These are phyloP conservation scores for Nothocercus nigrocapillus DNA, from an alignment of 2,113 vertebrate genomes.

Conservation along the genomic window DNA sequence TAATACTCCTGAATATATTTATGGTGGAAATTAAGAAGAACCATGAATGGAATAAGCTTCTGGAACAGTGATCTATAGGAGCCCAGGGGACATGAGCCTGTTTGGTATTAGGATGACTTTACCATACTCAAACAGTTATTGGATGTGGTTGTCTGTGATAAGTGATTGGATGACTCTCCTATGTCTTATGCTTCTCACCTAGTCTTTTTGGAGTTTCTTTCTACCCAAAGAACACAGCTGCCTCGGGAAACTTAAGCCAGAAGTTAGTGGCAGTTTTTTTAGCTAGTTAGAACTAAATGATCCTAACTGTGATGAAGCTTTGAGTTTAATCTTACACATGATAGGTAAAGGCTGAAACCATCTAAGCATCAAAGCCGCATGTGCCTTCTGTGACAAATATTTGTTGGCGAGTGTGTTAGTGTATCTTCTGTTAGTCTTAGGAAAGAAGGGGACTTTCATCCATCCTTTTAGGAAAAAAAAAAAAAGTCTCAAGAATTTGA, in stretches of 20 bases:
- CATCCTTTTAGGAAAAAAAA: background rate
- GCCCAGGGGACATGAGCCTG: background rate
- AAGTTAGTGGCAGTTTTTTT: background rate
- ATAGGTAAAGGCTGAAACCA: background rate
- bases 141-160: background rate
- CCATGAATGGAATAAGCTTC: background rate
- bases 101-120: slow-evolving; percentile 6
- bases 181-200: background rate
- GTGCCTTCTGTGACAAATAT: background rate
- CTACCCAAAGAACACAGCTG: background rate
- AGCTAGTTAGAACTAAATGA: slow-evolving; percentile 20
- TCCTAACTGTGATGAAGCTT: slow-evolving; percentile 12
- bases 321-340: slow-evolving; percentile 5
- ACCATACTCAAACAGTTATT: background rate
- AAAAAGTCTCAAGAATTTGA: background rate
- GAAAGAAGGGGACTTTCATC: background rate
- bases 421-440: background rate
- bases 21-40: background rate
- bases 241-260: background rate
- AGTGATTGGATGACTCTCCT: background rate
- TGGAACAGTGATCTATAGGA: background rate
- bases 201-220: background rate
- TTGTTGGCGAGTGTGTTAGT: background rate
- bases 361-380: slow-evolving; percentile 9
- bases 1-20: slow-evolving; percentile 1